These are phyloP conservation scores for Melieria crassipennis DNA, from an alignment of 2,888 invertebrate genomes.

Conservation along the genomic window DNA sequence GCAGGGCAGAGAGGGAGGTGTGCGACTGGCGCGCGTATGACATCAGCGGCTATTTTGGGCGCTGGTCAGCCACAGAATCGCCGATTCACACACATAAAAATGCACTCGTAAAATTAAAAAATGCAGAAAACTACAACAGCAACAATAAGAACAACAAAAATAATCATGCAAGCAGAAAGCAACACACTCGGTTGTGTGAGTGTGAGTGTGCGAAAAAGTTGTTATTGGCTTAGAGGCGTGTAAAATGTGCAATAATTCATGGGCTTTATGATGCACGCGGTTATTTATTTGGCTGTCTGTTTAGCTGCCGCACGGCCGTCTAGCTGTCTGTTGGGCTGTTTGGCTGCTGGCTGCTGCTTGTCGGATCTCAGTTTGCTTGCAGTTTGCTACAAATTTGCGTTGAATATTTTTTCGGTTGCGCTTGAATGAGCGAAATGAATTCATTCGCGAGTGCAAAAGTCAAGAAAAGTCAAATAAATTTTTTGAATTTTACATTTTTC, in stretches of 20 bases:
- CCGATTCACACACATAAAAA: conserved; percentile 8
- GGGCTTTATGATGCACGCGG: conserved; percentile 1
- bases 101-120: conserved; percentile 26
- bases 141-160: conserved; percentile 26
- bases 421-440: conserved; percentile 5
- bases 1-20: no score
- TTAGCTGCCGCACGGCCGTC: neutral
- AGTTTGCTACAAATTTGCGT: neutral
- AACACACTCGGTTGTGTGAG: conserved; percentile 10
- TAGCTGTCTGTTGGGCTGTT: neutral
- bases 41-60: conserved; percentile 35
- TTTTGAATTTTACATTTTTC: neutral
- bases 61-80: conserved; percentile 18
- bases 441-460: conserved; percentile 2
- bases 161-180: conserved; percentile 41
- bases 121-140: conserved; percentile 21
- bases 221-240: conserved; percentile 32
- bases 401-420: neutral
- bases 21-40: conserved; percentile 11
- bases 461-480: neutral
- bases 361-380: no score
- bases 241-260: conserved; percentile 34
- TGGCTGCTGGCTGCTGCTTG: neutral
- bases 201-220: conserved; percentile 13
- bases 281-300: neutral